phyloP scores from a whole-genome alignment of 2,113 vertebrate genomes.

The Tragelaphus scriptus region DNA sequence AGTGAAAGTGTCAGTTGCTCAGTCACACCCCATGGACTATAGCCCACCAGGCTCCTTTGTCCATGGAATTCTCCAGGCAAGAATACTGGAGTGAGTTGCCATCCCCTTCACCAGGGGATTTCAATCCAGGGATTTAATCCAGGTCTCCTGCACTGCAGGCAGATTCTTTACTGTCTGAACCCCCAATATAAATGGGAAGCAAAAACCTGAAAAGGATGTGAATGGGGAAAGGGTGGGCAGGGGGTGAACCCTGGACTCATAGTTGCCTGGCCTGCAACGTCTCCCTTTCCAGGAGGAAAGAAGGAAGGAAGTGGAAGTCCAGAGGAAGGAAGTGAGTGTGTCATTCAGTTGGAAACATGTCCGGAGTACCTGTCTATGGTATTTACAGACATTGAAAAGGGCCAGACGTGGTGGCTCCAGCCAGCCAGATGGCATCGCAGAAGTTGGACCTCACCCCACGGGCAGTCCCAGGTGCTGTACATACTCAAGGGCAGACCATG shows the following conservation, averaged over 20 bases:
- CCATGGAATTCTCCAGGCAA: neutral
- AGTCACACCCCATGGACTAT: neutral
- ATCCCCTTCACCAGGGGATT: neutral
- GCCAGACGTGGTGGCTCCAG: neutral
- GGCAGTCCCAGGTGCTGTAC: neutral
- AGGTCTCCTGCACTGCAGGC: neutral
- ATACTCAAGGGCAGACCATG: too few relatives aligned
- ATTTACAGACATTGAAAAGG: neutral
- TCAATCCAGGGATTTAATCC: neutral
- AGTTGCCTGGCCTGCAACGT: neutral
- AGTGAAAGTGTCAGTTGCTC: neutral
- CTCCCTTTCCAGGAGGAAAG: neutral
- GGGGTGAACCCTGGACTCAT: rapidly evolving
- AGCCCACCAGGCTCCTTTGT: neutral
- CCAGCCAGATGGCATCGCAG: neutral
- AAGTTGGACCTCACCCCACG: neutral
- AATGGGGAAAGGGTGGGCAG: neutral
- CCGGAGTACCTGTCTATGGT: rapidly evolving
- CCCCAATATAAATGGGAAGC: neutral
- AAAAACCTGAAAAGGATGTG: neutral
- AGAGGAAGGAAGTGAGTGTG: neutral
- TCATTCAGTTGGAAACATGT: neutral
- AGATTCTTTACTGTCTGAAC: neutral
- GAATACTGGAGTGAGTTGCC: neutral
- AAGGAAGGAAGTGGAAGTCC: neutral